Evolutionary conservation across 2,888 invertebrate species (phyloP).

Genomic region (Xanthorhoe designata): DNA sequence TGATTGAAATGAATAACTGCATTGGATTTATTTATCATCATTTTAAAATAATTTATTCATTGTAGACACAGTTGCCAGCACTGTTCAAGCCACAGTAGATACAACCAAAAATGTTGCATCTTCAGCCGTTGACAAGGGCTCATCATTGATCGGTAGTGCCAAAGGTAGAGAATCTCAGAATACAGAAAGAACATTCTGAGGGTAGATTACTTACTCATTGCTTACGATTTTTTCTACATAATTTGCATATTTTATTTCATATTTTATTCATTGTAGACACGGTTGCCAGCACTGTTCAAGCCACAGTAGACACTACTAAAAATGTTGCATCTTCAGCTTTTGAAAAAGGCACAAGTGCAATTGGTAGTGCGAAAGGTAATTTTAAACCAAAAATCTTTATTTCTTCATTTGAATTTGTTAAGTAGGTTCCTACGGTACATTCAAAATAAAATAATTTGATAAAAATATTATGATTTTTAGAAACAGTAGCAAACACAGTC

Average conservation of each 20-base stretch:
- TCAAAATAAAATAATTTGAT: neutral
- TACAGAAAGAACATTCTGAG: no score
- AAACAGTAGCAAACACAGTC: slow-evolving; percentile 49
- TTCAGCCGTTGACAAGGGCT: slow-evolving; percentile 51
- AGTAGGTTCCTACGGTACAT: no score
- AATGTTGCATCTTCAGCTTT: slow-evolving; percentile 49
- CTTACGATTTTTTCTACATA: neutral
- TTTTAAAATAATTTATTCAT: neutral
- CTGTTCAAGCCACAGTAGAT: slow-evolving; percentile 46
- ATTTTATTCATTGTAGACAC: slow-evolving; percentile 38
- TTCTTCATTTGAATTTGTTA: no score
- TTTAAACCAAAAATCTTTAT: neutral
- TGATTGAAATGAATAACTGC: no score
- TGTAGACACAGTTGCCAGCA: slow-evolving; percentile 49
- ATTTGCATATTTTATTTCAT: slow-evolving; percentile 3
- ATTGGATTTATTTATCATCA: no score
- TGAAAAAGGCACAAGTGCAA: slow-evolving; percentile 46
- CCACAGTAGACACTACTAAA: slow-evolving; percentile 49
- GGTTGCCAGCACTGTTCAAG: slow-evolving; percentile 40
- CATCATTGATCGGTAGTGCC: slow-evolving; percentile 53
- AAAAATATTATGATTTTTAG: slow-evolving; percentile 12
- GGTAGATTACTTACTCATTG: no score
- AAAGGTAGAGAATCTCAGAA: slow-evolving; percentile 61
- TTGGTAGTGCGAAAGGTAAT: slow-evolving; percentile 43
- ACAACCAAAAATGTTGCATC: slow-evolving; percentile 51